phyloP scores from a whole-genome alignment of 2,797 vertebrate genomes.

The Todus mexicanus region DNA sequence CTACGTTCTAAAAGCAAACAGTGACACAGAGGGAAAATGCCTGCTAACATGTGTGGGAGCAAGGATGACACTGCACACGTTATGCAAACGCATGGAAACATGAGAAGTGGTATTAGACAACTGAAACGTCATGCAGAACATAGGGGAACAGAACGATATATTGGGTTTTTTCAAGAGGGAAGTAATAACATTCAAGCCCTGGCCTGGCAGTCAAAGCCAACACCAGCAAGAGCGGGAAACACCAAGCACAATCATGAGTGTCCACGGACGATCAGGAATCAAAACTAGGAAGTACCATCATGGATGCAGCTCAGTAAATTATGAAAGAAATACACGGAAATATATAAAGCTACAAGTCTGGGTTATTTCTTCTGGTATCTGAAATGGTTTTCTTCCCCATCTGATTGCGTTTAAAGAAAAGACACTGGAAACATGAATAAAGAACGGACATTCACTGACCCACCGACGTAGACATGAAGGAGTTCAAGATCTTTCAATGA shows the following conservation, averaged over 20 bases:
- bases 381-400: not conserved
- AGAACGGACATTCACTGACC: not conserved
- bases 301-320: not conserved
- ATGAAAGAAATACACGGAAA: not conserved
- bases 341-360: not conserved
- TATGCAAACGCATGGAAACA: fast-evolving
- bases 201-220: not conserved
- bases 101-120: not conserved
- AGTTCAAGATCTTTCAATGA: not conserved
- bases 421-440: not conserved
- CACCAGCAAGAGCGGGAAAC: not conserved
- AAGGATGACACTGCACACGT: not conserved
- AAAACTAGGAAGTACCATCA: not conserved
- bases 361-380: not conserved
- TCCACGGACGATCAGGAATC: not conserved
- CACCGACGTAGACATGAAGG: not conserved
- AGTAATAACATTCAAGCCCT: not conserved
- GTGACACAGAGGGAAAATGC: not conserved
- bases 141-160: fast-evolving
- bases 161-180: not conserved
- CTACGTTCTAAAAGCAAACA: not conserved
- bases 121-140: fast-evolving
- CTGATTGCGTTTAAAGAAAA: not conserved
- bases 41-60: not conserved
- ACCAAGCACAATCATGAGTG: no score